Evolutionary conservation across 64 coral and sea anemone species (phyloP).

Genomic region (Pocillopora verrucosa): DNA sequence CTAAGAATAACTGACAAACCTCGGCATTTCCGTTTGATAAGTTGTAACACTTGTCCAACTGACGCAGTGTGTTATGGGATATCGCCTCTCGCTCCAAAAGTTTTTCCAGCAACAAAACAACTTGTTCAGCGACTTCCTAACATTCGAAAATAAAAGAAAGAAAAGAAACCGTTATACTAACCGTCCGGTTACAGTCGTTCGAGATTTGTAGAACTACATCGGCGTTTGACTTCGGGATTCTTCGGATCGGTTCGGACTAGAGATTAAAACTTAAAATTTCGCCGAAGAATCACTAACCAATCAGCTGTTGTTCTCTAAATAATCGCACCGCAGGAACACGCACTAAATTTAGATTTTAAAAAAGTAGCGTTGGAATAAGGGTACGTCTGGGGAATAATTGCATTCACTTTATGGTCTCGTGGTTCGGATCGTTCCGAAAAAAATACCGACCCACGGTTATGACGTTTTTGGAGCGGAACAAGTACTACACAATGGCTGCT

Average conservation of each 20-base stretch:
- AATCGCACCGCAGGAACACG: too few species aligned
- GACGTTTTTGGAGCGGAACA: too few species aligned
- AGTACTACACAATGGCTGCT: too few species aligned
- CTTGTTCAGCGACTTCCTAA: constrained; percentile 80
- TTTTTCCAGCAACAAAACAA: constrained; percentile 92
- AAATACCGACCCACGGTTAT: too few species aligned
- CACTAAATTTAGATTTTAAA: too few species aligned
- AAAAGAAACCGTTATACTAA: background rate
- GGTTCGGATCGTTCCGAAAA: too few species aligned
- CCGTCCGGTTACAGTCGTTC: background rate
- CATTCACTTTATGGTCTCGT: too few species aligned
- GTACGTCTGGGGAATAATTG: too few species aligned
- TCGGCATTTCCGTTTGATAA: constrained; percentile 85
- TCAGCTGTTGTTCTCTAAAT: too few species aligned
- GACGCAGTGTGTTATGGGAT: constrained; percentile 75
- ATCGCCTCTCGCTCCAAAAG: constrained; percentile 83
- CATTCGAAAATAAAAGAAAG: background rate
- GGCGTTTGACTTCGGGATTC: background rate
- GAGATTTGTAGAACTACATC: background rate
- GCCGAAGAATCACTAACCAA: background rate
- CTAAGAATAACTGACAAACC: constrained; percentile 21
- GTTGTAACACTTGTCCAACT: constrained; percentile 84
- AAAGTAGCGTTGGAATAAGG: too few species aligned
- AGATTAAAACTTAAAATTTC: background rate
- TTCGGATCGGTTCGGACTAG: background rate